Conservation (phyloP, 2,888 invertebrate genomes). For the Belgica antarctica region DNA sequence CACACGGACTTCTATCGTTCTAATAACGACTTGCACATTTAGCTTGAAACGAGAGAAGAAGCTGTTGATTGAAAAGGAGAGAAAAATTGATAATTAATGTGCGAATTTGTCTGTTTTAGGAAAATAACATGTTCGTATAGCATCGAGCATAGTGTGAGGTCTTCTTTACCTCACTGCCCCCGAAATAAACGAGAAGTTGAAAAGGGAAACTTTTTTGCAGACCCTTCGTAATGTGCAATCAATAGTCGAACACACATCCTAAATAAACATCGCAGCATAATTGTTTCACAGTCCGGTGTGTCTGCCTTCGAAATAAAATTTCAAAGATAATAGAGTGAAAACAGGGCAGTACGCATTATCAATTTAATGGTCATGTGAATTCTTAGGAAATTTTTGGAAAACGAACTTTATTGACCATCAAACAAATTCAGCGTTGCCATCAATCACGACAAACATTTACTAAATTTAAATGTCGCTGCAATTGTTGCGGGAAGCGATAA, state of each 20-base stretch:
- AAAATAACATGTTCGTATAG: background rate
- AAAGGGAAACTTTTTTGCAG: background rate
- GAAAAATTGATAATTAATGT: conserved; percentile 44
- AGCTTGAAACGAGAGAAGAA: background rate
- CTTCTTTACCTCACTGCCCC: background rate
- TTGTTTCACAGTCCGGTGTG: conserved; percentile 33
- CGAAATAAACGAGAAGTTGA: background rate
- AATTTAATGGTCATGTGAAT: conserved; percentile 1
- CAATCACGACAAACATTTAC: conserved; percentile 8
- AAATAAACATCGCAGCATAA: conserved; percentile 39
- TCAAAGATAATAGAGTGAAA: background rate
- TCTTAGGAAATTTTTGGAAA: background rate
- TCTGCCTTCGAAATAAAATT: background rate
- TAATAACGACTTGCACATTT: conserved; percentile 34
- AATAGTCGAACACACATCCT: conserved; percentile 20
- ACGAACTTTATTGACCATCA: background rate
- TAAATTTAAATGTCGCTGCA: background rate
- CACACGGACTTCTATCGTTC: conserved; percentile 19
- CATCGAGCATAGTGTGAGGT: conserved; percentile 28
- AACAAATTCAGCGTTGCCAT: background rate
- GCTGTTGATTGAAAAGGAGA: conserved; percentile 36
- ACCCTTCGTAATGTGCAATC: conserved; percentile 34
- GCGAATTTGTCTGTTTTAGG: conserved; percentile 32
- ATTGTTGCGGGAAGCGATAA: too few species aligned
- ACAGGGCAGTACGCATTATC: conserved; percentile 16